Conservation (phyloP, 2,888 invertebrate species). For the Pseudococcus longispinus region DNA sequence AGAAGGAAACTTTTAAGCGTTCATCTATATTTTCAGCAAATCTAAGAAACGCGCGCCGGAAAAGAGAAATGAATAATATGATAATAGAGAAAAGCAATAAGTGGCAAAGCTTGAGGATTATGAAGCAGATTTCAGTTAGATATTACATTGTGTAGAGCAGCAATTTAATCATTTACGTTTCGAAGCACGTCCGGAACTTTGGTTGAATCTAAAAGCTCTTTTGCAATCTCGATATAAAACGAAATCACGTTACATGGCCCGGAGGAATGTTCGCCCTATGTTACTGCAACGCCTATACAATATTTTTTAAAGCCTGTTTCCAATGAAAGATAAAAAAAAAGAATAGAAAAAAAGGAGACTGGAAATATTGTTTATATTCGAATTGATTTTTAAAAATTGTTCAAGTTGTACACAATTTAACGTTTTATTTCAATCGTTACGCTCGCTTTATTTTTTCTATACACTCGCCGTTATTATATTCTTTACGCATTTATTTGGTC, state of each 20-base stretch:
- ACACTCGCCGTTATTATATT: background rate
- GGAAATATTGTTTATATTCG: conserved; percentile 44
- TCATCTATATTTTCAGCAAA: conserved; percentile 48
- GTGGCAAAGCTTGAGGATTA: conserved; percentile 56
- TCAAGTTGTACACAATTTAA: conserved; percentile 35
- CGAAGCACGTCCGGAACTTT: conserved; percentile 56
- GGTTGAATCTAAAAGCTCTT: conserved; percentile 56
- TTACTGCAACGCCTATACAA: conserved; percentile 50
- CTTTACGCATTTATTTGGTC: conserved; percentile 27
- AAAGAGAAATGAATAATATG: conserved; percentile 57
- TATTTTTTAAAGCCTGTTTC: conserved; percentile 47
- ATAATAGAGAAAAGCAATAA: conserved; percentile 57
- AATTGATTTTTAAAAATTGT: conserved; percentile 46
- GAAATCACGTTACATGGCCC: conserved; percentile 56
- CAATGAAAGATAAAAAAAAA: conserved; percentile 45
- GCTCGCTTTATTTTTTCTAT: conserved; percentile 10
- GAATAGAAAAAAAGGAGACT: background rate
- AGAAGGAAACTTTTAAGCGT: conserved; percentile 38
- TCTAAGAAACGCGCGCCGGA: conserved; percentile 48
- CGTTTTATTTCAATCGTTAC: conserved; percentile 45
- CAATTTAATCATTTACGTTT: conserved; percentile 56
- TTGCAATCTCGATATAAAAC: conserved; percentile 56
- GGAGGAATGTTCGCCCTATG: conserved; percentile 52
- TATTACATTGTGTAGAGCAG: conserved; percentile 53
- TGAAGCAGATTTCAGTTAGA: conserved; percentile 56